Conservation (phyloP, 2,888 invertebrate species). For the Pedicia rivosa region DNA sequence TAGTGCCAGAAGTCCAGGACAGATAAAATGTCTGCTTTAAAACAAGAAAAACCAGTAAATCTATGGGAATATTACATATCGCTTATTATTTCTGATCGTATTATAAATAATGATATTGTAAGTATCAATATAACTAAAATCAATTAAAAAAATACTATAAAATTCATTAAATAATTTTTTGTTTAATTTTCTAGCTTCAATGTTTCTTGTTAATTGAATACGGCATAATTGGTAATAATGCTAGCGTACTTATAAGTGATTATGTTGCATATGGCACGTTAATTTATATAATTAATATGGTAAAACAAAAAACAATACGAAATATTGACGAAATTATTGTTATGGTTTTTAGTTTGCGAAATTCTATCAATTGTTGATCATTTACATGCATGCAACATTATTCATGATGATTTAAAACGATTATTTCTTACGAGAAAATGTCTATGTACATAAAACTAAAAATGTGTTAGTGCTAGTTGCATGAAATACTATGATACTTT, state of each 20-base stretch:
- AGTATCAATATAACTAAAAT: too few relatives aligned
- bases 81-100: slow-evolving; percentile 62
- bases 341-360: slow-evolving; percentile 63
- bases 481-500: too few relatives aligned
- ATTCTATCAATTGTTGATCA: slow-evolving; percentile 70
- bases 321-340: slow-evolving; percentile 56
- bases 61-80: slow-evolving; percentile 92
- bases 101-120: slow-evolving; percentile 41
- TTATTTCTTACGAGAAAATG: too few relatives aligned
- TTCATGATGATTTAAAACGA: slow-evolving; percentile 93
- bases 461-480: too few relatives aligned
- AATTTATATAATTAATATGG: slow-evolving; percentile 57
- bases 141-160: too few relatives aligned
- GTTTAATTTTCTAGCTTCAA: too few relatives aligned
- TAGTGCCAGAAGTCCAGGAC: too few relatives aligned
- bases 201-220: slow-evolving; percentile 59
- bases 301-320: slow-evolving; percentile 49
- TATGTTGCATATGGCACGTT: slow-evolving; percentile 68
- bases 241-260: slow-evolving; percentile 66
- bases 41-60: slow-evolving; percentile 77
- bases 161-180: too few relatives aligned
- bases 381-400: slow-evolving; percentile 72
- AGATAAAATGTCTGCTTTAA: slow-evolving; percentile 52
- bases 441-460: too few relatives aligned
- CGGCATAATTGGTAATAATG: slow-evolving; percentile 63